These are phyloP conservation scores for Misgurnus mizolepis DNA, from an alignment of 2,113 vertebrate genomes.

Conservation along the genomic window DNA sequence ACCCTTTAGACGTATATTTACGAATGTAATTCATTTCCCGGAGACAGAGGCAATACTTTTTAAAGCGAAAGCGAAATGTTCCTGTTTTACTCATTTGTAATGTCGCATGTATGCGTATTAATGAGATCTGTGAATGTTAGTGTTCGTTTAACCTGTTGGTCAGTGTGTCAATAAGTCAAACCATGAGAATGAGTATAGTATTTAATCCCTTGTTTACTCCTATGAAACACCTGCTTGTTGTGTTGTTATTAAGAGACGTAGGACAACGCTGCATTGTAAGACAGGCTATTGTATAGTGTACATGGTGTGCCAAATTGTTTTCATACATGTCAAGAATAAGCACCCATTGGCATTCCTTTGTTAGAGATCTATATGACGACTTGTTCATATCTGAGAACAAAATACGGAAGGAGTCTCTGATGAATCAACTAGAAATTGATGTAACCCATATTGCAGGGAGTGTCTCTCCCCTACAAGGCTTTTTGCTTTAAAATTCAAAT, in stretches of 20 bases:
- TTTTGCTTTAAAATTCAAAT: constrained; percentile 28
- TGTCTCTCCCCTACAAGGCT: background rate
- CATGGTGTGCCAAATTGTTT: background rate
- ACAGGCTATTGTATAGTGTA: background rate
- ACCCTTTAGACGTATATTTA: background rate
- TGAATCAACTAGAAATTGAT: background rate
- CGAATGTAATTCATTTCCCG: too few relatives aligned
- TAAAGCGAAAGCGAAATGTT: constrained; percentile 17
- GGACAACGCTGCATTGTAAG: background rate
- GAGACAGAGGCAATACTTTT: background rate
- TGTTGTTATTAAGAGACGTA: constrained; percentile 13
- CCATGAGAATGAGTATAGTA: constrained; percentile 13
- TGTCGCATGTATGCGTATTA: background rate
- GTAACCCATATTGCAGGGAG: background rate
- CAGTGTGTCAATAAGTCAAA: constrained; percentile 29
- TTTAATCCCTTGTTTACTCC: constrained; percentile 40
- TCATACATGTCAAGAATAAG: background rate
- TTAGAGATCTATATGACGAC: background rate
- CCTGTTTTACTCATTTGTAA: background rate
- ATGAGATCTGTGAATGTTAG: background rate
- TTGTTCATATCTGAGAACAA: background rate
- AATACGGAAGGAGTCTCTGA: constrained; percentile 3
- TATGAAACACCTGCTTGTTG: constrained; percentile 45
- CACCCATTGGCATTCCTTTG: background rate
- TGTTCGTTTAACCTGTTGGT: background rate